Evolutionary conservation across 2,888 invertebrate species (phyloP).

Genomic region (Trachelus tabidus): DNA sequence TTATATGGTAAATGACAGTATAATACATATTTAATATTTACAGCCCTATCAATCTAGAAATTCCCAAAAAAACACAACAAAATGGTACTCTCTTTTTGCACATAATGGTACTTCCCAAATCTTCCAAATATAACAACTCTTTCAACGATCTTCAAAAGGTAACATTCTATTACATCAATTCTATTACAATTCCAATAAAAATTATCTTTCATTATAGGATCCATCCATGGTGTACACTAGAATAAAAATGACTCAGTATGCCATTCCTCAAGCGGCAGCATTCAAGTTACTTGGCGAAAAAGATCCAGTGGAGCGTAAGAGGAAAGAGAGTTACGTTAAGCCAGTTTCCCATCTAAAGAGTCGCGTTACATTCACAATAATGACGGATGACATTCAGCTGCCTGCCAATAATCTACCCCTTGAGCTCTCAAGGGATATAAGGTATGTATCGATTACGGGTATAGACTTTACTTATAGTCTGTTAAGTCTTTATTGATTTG

Average conservation of each 20-base stretch:
- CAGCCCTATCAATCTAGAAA: constrained; percentile 76
- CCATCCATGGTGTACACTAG: constrained; percentile 70
- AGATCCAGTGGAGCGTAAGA: constrained; percentile 19
- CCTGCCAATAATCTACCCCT: constrained; percentile 76
- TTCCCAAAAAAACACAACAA: constrained; percentile 80
- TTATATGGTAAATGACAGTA: not conserved
- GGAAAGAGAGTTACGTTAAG: constrained; percentile 44
- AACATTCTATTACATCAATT: not conserved
- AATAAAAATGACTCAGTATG: constrained; percentile 78
- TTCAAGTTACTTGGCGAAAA: constrained; percentile 77
- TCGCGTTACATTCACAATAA: constrained; percentile 78
- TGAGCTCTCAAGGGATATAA: constrained; percentile 74
- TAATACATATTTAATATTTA: constrained; percentile 37
- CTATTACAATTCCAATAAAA: not conserved
- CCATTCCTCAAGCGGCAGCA: constrained; percentile 79
- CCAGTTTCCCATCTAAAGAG: constrained; percentile 84
- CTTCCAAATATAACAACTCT: constrained; percentile 67
- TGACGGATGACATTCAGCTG: constrained; percentile 78
- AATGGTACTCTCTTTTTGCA: constrained; percentile 90
- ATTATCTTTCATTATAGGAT: constrained; percentile 33
- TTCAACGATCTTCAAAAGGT: constrained; percentile 72
- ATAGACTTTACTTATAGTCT: not conserved
- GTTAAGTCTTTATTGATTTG: not conserved
- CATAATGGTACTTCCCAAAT: constrained; percentile 75
- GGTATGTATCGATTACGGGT: constrained; percentile 59